Base-by-base conservation (phyloP, 2,797 vertebrate species). In the Peromyscus attwateri region DNA sequence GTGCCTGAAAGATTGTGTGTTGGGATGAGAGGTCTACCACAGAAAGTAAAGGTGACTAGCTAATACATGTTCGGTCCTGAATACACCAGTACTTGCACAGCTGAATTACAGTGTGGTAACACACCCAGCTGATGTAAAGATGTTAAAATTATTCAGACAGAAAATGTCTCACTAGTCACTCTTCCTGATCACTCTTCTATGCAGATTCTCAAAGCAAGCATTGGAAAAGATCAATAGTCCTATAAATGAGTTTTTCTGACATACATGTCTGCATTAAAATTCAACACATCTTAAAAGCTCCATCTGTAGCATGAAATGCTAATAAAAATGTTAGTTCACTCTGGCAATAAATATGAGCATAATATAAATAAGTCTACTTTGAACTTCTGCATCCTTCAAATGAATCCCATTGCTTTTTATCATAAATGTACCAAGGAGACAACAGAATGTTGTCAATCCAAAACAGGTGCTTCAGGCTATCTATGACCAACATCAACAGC, bases 201-300 rank as follows among this genome's bases (percentile, higher is more conserved):
- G 71, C 60, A 49, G n/a, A 43, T 43, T 91, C 81, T 40, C 82
- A 88, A 96, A 95, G 83, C 27, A 94, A 79, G 49, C 87, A 85
- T 0, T 76, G 71, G 68, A 75, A 94, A 89, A 82, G 75, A 92
- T 91, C 88, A 60, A 84, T 46, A 88, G 46, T 71, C 43, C 27
- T 81, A 76, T 85, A 96, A 94, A 76, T 14, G 23, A 92, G 81
- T 87, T 93, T 88, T 82, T 80, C 71, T 71, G 82, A 95, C 75
- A 93, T 66, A 73, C 12, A 49, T 25, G 9, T 46, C 91, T 40
- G 89, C 80, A 87, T 94, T 92, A 96, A 96, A 96, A 96, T 93
- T 95, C 92, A 97, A 43, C 84, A 93, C 80, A 37, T 77, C 91
- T 97, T 96, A 97, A 97, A 97, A 97, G 92, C 82, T 96, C 94